Percentiles rank a stretch among this genome's conserved stretches.
Evolutionary conservation across 2,113 vertebrate species (phyloP).

Genomic region (Scolopax mira): DNA sequence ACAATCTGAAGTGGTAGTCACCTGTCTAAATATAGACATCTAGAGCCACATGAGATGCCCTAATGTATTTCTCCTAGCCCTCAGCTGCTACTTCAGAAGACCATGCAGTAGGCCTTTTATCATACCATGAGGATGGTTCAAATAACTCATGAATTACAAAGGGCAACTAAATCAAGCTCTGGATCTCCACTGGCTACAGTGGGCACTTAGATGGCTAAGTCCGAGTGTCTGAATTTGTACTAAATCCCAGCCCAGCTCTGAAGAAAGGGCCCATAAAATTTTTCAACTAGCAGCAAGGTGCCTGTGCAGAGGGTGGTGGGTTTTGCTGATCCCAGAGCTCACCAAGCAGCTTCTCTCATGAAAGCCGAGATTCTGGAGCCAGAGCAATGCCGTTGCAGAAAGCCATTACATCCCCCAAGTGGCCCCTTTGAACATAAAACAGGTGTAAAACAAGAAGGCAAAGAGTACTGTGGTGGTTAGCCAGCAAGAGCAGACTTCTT

Average conservation of each 20-base stretch:
- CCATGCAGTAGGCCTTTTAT: neutral
- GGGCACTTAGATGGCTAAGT: neutral
- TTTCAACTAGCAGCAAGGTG: neutral
- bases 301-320: neutral
- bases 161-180: constrained; percentile 18
- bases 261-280: neutral
- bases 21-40: neutral
- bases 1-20: neutral
- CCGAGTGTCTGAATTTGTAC: neutral
- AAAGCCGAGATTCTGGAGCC: neutral
- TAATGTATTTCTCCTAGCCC: neutral
- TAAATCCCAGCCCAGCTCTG: neutral
- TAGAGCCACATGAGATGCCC: neutral
- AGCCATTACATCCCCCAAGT: neutral
- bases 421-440: neutral
- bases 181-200: neutral
- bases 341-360: neutral
- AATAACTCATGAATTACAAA: constrained; percentile 31
- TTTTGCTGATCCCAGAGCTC: neutral
- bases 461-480: neutral
- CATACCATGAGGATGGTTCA: neutral
- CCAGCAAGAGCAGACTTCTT: neutral
- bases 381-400: neutral
- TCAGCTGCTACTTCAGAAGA: constrained; percentile 24
- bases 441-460: neutral